phyloP scores from a whole-genome alignment of 2,113 vertebrate genomes.

The Fulmarus glacialis region DNA sequence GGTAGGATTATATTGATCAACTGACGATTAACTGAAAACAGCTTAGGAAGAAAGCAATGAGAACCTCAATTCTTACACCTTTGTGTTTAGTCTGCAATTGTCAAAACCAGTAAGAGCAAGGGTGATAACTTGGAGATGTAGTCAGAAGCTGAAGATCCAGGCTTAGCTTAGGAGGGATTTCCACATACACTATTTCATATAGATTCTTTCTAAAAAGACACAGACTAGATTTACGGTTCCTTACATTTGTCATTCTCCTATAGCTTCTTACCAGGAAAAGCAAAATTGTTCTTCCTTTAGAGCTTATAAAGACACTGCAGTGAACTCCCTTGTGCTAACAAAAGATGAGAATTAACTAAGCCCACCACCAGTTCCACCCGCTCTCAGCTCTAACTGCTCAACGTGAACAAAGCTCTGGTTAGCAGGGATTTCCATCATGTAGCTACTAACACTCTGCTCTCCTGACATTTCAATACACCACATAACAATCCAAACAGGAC shows the following conservation, averaged over 20 bases:
- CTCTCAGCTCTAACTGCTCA: background rate
- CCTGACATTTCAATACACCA: background rate
- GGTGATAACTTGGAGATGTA: background rate
- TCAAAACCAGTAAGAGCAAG: background rate
- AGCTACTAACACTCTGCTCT: background rate
- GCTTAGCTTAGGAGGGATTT: background rate
- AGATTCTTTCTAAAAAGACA: background rate
- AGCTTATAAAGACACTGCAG: background rate
- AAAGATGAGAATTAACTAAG: background rate
- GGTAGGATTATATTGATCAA: fast-evolving
- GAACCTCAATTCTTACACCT: background rate
- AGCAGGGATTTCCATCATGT: background rate
- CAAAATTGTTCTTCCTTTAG: background rate
- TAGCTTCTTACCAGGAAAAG: background rate
- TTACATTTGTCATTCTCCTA: background rate
- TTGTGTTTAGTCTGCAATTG: background rate
- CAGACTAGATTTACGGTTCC: background rate
- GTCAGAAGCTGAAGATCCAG: background rate
- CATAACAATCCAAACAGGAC: too few species aligned
- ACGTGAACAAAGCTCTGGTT: too few species aligned
- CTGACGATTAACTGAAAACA: background rate
- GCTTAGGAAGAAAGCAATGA: background rate
- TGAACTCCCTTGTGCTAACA: background rate
- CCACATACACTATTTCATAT: background rate
- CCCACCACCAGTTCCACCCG: background rate